Evolutionary conservation across 23 tunicate genomes (phyloP).

Genomic region (Aplidium turbinatum): DNA sequence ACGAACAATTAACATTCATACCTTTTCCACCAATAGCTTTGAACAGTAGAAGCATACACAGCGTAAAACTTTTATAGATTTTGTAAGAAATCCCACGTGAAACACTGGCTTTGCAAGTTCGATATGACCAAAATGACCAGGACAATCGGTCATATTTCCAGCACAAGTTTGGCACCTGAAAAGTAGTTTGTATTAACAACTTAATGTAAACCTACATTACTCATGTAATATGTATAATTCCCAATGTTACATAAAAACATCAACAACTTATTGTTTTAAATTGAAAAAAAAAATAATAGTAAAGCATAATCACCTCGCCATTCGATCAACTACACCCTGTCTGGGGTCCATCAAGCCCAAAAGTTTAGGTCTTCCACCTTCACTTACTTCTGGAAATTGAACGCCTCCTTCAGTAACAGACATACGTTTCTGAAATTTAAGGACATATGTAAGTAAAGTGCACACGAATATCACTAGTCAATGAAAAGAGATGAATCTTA

Average conservation of each 20-base stretch:
- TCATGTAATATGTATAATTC: too few relatives aligned
- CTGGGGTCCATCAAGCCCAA: conserved; percentile 98
- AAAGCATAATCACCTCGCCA: conserved; percentile 91
- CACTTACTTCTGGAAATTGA: conserved; percentile 93
- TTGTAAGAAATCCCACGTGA: conserved; percentile 93
- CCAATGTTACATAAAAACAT: too few relatives aligned
- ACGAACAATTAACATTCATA: too few relatives aligned
- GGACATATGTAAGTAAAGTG: too few relatives aligned
- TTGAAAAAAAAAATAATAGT: too few relatives aligned
- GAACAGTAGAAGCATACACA: conserved; percentile 99
- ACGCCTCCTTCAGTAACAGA: conserved; percentile 96
- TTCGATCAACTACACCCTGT: conserved; percentile 90
- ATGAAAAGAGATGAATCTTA: too few relatives aligned
- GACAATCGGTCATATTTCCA: conserved; percentile 99
- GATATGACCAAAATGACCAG: conserved; percentile 99
- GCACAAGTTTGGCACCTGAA: conserved; percentile 99
- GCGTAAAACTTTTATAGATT: conserved; percentile 84
- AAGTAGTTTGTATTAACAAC: too few relatives aligned
- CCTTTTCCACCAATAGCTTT: conserved; percentile 90
- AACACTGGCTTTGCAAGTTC: conserved; percentile 98
- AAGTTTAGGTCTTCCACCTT: conserved; percentile 92
- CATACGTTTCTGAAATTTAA: conserved; percentile 91
- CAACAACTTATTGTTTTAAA: too few relatives aligned
- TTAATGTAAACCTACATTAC: too few relatives aligned
- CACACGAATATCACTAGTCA: too few relatives aligned